Evolutionary conservation across 2,888 invertebrate species (phyloP), one percentile per base, ranked within the genome.

Genomic region (Lathronympha strigana): DNA sequence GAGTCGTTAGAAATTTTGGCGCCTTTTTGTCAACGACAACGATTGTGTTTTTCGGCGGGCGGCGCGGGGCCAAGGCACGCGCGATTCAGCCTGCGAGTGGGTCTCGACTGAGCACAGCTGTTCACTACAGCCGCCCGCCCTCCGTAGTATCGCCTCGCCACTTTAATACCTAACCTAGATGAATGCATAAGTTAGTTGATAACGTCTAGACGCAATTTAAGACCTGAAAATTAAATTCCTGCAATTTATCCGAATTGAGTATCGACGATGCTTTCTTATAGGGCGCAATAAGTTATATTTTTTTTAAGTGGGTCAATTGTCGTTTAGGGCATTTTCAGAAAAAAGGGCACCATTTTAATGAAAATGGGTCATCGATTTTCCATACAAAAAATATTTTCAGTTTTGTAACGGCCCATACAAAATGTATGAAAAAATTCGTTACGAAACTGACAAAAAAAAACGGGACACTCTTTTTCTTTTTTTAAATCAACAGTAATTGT

Each of bases 51-150:
- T 66, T 66, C 36, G 45, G 36, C 66, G 54, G 23, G 54, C 53
- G 28, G 25, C 36, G 11, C 15, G 53, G 38, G 66, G 23, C 53
- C 9, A 63, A 11, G 58, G 60, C 64, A 38, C 64, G 67, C 54
- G 67, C 67, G 67, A 25, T 61, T 61, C 67, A 60, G 61, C 47
- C 64, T 43, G 38, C 53, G 64, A 9, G 43, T 47, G 31, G 60
- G 13, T 40, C 23, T 33, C 54, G 60, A 67, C 67, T 67, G 63
- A 67, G 60, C 67, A 45, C 66, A 66, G 66, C 66, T 66, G 66
- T 66, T 66, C 57, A 54, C 60, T 66, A 64, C 64, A 53, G 66
- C 66, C 66, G 61, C 66, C 66, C 66, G 66, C 66, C 66, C 66
- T 28, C 54, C 61, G 17, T 66, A 66, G 53, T 66, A 66, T 66